A percentile compares a stretch with the other conserved stretches of the same genome.
phyloP scores from a whole-genome alignment of 1,140 invertebrate species.

The Drosophila prosaltans region DNA sequence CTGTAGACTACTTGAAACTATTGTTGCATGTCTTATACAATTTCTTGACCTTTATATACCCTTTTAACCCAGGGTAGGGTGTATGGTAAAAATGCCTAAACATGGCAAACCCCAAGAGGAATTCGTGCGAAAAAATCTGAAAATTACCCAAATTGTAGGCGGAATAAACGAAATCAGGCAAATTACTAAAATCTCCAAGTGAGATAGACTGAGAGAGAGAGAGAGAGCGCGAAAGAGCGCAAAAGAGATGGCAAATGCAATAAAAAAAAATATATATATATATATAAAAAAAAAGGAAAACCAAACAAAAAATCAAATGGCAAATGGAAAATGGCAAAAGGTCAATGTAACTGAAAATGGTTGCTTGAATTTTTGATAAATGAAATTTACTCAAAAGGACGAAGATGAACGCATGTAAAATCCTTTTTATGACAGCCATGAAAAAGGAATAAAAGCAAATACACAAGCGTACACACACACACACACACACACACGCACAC shows the following conservation, averaged over 20 bases:
- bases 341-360: constrained; percentile 19
- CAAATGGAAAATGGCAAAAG: constrained; percentile 16
- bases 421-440: constrained; percentile 22
- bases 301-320: not conserved
- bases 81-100: not conserved
- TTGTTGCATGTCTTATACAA: too few relatives aligned
- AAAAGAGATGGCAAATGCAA: constrained; percentile 1
- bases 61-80: not conserved
- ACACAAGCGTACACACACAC: not conserved
- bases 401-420: constrained; percentile 6
- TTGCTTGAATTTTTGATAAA: constrained; percentile 22
- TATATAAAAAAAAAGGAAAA: not conserved
- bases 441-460: constrained; percentile 1
- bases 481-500: not conserved
- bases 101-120: constrained; percentile 12
- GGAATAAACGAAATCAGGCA: constrained; percentile 15
- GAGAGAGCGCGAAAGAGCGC: not conserved
- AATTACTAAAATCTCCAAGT: constrained; percentile 11
- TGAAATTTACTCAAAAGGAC: constrained; percentile 14
- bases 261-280: constrained; percentile 1
- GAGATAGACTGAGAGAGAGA: not conserved
- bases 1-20: too few relatives aligned
- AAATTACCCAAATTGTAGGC: constrained; percentile 14
- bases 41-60: not conserved
- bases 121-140: constrained; percentile 17